Base-by-base conservation (phyloP, 2,888 invertebrate species). In the Caenorhabditis sp. region DNA sequence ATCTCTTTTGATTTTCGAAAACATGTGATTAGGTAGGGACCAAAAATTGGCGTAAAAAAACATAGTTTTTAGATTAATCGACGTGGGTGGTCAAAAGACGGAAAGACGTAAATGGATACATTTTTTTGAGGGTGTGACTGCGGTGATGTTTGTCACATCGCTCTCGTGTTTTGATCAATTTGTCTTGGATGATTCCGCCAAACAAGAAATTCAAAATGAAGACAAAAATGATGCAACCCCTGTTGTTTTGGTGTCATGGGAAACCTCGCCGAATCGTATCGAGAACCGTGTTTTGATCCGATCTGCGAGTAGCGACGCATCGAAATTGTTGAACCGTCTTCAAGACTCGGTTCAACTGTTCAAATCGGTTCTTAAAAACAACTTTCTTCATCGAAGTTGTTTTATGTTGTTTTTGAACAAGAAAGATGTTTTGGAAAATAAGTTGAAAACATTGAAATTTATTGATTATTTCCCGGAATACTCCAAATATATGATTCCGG, bases 101-200 rank as follows among this genome's bases (percentile, higher is more conserved):
- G 76, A 78, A 26, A 66, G 76, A 14, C 69, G 74, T 24, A 78
- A 78, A 55, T 78, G 78, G 78, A 78, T 78, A 21, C 78, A 78
- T 36, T 78, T 73, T 58, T 78, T 78, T 60, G 78, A 78, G 31
- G 74, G 71, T 5, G 78, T 78, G 21, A 69, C 73, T 1, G 76
- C 76, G 1, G 78, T 78, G 10, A 71, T 76, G 62, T 78, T 78
- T 55, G 67, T 76, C 8, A 66, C 69, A 5, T 76, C 78, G 0
- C 31, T 76, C 60, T 58, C 74, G 1, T 74, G 69, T 1, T 78
- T 74, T 53, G 70, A 78, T 59, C 76, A 78, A 55, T 60, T 62
- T 0, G 54, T 58, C 14, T 69, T 73, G n/a, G 69, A 76, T n/a
- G 73, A 76, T 37, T 50, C 58, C 26, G 24, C 24, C 2, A 23